A percentile compares a stretch with the other conserved stretches of the same genome.
These are phyloP conservation scores for Zonitis immaculata DNA, from an alignment of 2,888 invertebrate species.

Conservation along the genomic window DNA sequence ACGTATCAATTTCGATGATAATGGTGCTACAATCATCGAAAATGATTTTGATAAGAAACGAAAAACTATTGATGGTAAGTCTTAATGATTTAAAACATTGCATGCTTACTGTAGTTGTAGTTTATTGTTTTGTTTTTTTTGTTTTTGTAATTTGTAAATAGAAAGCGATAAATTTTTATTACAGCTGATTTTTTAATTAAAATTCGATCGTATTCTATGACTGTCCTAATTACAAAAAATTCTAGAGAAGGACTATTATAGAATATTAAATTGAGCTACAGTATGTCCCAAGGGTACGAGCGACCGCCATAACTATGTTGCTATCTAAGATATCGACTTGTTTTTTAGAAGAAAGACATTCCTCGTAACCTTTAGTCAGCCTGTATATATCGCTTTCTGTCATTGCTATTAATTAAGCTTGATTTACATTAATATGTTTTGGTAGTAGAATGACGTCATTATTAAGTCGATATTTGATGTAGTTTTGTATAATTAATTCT, in stretches of 20 bases:
- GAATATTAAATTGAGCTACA: no score
- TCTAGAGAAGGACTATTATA: no score
- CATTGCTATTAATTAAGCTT: neutral
- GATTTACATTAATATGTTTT: neutral
- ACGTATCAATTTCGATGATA: constrained; percentile 54
- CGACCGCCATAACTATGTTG: no score
- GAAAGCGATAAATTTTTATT: neutral
- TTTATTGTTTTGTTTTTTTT: constrained; percentile 3
- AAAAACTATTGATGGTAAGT: constrained; percentile 38
- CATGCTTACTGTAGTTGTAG: constrained; percentile 10
- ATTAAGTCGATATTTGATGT: neutral
- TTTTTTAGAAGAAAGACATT: no score
- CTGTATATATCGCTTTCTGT: neutral
- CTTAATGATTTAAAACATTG: constrained; percentile 28
- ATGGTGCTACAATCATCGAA: constrained; percentile 48
- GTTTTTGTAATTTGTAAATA: neutral
- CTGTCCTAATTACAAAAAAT: no score
- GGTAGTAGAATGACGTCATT: neutral
- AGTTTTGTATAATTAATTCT: neutral
- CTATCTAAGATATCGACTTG: no score
- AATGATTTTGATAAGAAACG: constrained; percentile 31
- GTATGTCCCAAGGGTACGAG: no score
- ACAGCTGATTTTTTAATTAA: no score
- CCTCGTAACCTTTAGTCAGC: no score
- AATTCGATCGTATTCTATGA: no score